These are phyloP conservation scores for Zingel zingel DNA, from an alignment of 2,113 vertebrate species.

Conservation along the genomic window DNA sequence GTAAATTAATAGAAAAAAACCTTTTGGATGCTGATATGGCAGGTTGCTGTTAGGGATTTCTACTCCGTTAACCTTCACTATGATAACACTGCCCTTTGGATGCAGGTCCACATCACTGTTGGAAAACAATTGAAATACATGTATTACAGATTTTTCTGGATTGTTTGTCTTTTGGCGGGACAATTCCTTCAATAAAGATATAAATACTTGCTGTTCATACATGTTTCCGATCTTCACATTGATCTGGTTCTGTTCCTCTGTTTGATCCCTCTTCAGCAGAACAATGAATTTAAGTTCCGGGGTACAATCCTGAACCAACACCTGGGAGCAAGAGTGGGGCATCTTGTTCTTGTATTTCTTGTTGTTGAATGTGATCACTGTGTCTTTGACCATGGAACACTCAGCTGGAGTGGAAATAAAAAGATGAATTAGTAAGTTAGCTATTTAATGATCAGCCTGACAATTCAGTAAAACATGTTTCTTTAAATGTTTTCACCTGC, in stretches of 20 bases:
- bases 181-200: neutral
- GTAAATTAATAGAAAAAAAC: constrained; percentile 38
- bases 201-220: constrained; percentile 78
- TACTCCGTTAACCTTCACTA: constrained; percentile 69
- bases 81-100: constrained; percentile 13
- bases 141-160: neutral
- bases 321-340: constrained; percentile 85
- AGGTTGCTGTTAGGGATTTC: constrained; percentile 62
- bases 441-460: neutral
- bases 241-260: constrained; percentile 72
- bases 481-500: constrained; percentile 59
- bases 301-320: constrained; percentile 88
- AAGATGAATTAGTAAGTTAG: neutral
- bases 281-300: constrained; percentile 87
- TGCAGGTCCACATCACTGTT: constrained; percentile 73
- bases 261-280: constrained; percentile 80
- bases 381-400: constrained; percentile 67
- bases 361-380: constrained; percentile 85
- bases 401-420: constrained; percentile 58
- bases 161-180: neutral
- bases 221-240: constrained; percentile 82
- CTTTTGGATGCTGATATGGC: constrained; percentile 71
- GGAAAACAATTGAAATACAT: constrained; percentile 23
- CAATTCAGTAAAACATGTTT: neutral
- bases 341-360: constrained; percentile 77